Conservation (phyloP, 2,797 vertebrate species). For the Epinephelus malabaricus region DNA sequence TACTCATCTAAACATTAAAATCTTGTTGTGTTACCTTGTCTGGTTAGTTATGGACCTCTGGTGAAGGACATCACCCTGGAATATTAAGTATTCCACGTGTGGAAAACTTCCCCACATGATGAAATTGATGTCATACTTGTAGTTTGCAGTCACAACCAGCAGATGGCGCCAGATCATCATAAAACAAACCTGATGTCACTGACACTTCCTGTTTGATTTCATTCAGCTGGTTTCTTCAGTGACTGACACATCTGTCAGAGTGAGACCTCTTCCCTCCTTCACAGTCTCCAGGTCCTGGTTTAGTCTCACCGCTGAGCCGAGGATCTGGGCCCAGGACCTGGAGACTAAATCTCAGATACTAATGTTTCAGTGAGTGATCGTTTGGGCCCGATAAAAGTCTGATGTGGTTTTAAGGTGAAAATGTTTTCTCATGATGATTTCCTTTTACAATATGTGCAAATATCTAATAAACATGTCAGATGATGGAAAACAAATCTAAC, state of each 20-base stretch:
- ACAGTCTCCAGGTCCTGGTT: neutral
- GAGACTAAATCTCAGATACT: neutral
- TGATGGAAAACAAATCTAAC: no score
- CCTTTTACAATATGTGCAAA: no score
- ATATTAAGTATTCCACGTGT: neutral
- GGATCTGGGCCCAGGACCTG: no score
- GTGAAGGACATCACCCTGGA: no score
- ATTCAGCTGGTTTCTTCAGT: neutral
- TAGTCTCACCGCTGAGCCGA: neutral
- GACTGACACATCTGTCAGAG: neutral
- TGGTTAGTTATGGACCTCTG: neutral
- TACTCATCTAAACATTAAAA: neutral
- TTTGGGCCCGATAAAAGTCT: neutral
- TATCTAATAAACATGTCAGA: no score
- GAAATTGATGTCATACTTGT: neutral
- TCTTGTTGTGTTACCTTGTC: neutral
- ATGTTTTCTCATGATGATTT: no score
- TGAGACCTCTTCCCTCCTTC: neutral
- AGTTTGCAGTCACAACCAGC: neutral
- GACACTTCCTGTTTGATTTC: neutral
- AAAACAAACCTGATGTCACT: neutral
- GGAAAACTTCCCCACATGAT: neutral
- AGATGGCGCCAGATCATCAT: slow-evolving; percentile 35
- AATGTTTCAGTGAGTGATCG: neutral
- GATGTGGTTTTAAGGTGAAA: no score